Base-by-base conservation (phyloP, 1,140 invertebrate genomes). In the Ruditapes philippinarum region DNA sequence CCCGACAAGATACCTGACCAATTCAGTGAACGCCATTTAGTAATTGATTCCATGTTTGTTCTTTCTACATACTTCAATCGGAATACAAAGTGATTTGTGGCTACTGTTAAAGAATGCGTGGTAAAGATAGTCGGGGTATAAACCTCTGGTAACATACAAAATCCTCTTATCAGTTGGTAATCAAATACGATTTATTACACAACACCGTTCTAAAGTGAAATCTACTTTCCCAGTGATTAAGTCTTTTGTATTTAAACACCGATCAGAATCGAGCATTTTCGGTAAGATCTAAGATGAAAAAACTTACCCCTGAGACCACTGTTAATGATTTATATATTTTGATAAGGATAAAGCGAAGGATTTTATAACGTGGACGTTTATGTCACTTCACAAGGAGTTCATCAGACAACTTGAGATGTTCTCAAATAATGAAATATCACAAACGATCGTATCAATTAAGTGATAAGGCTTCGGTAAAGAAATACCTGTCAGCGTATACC, bases 391-490 rank as follows among this genome's bases (percentile, higher is more conserved):
- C 11, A 68, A 33, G 62, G 36, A 40, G 38, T 28, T 36, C 36
- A 38, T 82, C 38, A 31, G 81, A 83, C 81, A 83, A 12, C n/a
- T 65, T 83, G 62, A 83, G 42, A 49, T 28, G 25, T 83, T 70
- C 81, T 49, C 57, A 83, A 65, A 82, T 45, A 83, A 70, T 70
- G 57, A 7, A 51, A 68, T 2, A 51, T 65, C 81, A 45, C 36
- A 25, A 38, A n/a, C 42, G 81, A 83, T 83, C 62, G 31, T 31
- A 38, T 83, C 81, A 70, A 70, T 83, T 65, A 70, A 70, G 22
- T 83, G 81, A 83, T 83, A 65, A 83, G 57, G 45, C 57, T 42
- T 70, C 70, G 49, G 78, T 68, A 65, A 68, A 83, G 62, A 31
- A 65, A 65, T 82, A 83, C 25, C 60, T 83, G 81, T 73, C 81